These are phyloP conservation scores for Hyposoter didymator DNA, from an alignment of 2,888 invertebrate species.

Conservation along the genomic window DNA sequence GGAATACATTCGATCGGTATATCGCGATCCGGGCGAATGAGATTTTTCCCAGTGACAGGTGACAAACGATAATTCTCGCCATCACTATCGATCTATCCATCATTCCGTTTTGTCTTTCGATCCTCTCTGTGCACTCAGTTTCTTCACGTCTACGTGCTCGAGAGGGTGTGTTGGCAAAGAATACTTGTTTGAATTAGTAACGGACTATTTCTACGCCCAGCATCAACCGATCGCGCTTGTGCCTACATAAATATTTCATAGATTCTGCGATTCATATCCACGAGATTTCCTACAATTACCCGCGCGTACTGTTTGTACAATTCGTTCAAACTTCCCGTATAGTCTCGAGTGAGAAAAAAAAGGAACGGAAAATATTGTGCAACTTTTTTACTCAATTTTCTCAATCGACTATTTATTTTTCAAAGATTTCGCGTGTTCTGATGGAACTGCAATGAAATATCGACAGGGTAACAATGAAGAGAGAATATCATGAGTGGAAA, in stretches of 20 bases:
- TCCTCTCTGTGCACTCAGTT: constrained; percentile 1
- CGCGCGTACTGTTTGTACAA: constrained; percentile 39
- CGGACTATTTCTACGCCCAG: constrained; percentile 75
- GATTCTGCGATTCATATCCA: constrained; percentile 55
- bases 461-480: neutral
- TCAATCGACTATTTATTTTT: neutral
- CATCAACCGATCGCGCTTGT: constrained; percentile 55
- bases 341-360: constrained; percentile 25
- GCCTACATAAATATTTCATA: constrained; percentile 49
- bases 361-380: neutral
- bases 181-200: constrained; percentile 76
- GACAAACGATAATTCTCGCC: constrained; percentile 70
- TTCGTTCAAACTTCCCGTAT: constrained; percentile 36
- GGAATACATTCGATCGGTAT: neutral
- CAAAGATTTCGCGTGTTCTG: neutral
- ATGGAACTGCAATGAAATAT: neutral
- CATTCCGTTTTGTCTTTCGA: constrained; percentile 68
- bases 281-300: constrained; percentile 63
- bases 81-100: constrained; percentile 69
- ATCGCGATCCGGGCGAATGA: constrained; percentile 4
- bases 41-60: constrained; percentile 60
- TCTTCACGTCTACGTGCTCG: constrained; percentile 11
- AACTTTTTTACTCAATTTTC: neutral
- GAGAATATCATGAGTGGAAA: neutral
- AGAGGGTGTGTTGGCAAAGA: constrained; percentile 19